Evolutionary conservation across 2,888 invertebrate species (phyloP).

Genomic region (Drosophila mayaguana): DNA sequence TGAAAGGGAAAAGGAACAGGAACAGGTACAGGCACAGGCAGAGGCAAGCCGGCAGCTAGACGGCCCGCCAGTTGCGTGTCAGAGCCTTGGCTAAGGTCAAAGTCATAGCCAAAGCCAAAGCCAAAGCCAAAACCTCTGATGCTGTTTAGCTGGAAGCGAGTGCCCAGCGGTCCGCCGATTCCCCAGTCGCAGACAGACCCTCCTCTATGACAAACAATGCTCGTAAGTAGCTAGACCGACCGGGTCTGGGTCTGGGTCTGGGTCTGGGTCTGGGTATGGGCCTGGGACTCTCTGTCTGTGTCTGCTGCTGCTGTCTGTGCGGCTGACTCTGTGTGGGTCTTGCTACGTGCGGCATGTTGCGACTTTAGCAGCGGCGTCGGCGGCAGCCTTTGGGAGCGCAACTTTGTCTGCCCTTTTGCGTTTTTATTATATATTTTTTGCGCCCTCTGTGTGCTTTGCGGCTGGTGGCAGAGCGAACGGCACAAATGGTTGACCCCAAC

Average conservation of each 20-base stretch:
- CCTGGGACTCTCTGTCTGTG: slow-evolving; percentile 18
- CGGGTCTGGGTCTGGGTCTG: slow-evolving; percentile 11
- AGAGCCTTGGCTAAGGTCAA: slow-evolving; percentile 55
- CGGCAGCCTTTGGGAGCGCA: slow-evolving; percentile 39
- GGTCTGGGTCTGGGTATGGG: slow-evolving; percentile 8
- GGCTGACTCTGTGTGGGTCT: slow-evolving; percentile 38
- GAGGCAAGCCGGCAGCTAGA: slow-evolving; percentile 6
- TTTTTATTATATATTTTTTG: slow-evolving; percentile 2
- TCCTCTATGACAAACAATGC: slow-evolving; percentile 47
- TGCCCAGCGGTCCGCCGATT: slow-evolving; percentile 31
- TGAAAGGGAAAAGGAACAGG: slow-evolving; percentile 37
- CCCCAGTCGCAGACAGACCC: slow-evolving; percentile 31
- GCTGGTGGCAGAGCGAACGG: slow-evolving; percentile 22
- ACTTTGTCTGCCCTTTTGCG: slow-evolving; percentile 57
- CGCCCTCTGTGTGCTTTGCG: slow-evolving; percentile 27
- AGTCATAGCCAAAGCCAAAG: slow-evolving; percentile 33
- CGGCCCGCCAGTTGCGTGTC: slow-evolving; percentile 49
- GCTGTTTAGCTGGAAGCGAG: slow-evolving; percentile 21
- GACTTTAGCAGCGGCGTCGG: slow-evolving; percentile 28
- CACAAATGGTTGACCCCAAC: slow-evolving; percentile 51
- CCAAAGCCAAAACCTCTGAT: slow-evolving; percentile 34
- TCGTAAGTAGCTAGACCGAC: slow-evolving; percentile 21
- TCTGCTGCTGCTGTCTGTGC: slow-evolving; percentile 26
- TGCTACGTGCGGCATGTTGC: slow-evolving; percentile 70
- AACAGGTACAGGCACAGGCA: too few species aligned